Evolutionary conservation across 2,797 vertebrate genomes (phyloP).

Genomic region (Aulostomus chinensis): DNA sequence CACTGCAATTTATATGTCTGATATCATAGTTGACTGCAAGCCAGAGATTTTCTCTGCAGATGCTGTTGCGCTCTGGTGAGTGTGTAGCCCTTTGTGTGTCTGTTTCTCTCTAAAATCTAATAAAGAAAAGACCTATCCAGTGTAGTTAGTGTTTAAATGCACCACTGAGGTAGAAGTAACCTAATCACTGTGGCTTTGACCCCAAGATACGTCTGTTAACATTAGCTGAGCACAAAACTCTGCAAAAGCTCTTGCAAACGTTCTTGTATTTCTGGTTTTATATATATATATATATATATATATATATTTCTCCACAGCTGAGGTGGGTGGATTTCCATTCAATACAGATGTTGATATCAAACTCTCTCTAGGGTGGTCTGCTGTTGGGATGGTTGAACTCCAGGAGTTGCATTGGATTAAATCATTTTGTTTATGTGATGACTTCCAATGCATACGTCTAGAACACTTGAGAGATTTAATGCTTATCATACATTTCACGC

Average conservation of each 20-base stretch:
- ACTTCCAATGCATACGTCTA: no score
- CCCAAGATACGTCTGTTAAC: slow-evolving; percentile 13
- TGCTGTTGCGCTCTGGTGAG: slow-evolving; percentile 21
- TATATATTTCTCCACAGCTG: no score
- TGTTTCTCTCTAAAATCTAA: slow-evolving; percentile 49
- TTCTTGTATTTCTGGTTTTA: no score
- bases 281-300: no score
- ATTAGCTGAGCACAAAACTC: slow-evolving; percentile 5
- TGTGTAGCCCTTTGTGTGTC: slow-evolving; percentile 11
- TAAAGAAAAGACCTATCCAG: slow-evolving; percentile 42
- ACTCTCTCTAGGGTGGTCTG: no score
- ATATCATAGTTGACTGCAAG: slow-evolving; percentile 8
- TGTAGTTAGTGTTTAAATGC: slow-evolving; percentile 42
- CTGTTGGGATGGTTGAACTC: background rate
- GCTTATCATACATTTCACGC: background rate
- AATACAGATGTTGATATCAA: no score
- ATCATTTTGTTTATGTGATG: background rate
- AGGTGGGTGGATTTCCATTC: no score
- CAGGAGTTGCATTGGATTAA: background rate
- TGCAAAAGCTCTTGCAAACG: background rate
- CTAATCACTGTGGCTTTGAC: slow-evolving; percentile 14
- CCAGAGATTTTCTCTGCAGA: slow-evolving; percentile 24
- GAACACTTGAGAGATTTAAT: background rate
- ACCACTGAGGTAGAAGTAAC: slow-evolving; percentile 31
- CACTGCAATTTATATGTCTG: slow-evolving; percentile 15